Conservation (phyloP, 1,140 invertebrate species). For the Caerostris extrusa region DNA sequence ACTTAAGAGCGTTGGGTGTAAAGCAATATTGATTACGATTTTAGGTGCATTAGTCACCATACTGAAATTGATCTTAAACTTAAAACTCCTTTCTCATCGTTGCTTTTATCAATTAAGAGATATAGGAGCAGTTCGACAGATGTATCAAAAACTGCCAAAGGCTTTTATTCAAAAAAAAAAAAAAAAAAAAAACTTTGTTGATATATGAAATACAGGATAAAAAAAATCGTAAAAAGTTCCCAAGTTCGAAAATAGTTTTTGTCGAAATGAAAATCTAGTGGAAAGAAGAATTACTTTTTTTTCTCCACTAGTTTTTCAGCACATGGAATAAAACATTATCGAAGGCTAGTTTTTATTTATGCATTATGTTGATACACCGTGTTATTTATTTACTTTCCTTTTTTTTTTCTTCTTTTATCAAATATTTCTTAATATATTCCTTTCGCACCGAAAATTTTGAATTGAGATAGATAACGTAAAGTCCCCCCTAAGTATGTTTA, state of each 20-base stretch:
- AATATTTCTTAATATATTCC: neutral
- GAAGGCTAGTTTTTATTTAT: neutral
- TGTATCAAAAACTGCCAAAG: neutral
- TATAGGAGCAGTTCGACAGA: slow-evolving; percentile 6
- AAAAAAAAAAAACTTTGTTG: too few relatives aligned
- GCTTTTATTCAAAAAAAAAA: neutral
- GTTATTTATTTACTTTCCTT: neutral
- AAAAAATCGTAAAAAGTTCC: slow-evolving; percentile 19
- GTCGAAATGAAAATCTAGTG: neutral
- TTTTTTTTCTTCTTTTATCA: neutral
- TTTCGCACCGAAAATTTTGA: neutral
- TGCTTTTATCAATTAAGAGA: slow-evolving; percentile 63
- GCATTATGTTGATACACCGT: neutral
- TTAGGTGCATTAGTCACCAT: slow-evolving; percentile 48
- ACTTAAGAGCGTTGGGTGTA: neutral
- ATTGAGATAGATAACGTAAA: neutral
- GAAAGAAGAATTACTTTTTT: neutral
- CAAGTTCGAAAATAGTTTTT: neutral
- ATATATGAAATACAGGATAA: neutral
- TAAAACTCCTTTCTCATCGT: neutral
- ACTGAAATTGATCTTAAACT: slow-evolving; percentile 49
- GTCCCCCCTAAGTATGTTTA: neutral
- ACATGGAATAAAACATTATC: neutral
- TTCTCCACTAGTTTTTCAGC: neutral
- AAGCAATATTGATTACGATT: slow-evolving; percentile 25